Evolutionary conservation across 2,888 invertebrate species (phyloP).

Genomic region (Liodrosophila aerea): DNA sequence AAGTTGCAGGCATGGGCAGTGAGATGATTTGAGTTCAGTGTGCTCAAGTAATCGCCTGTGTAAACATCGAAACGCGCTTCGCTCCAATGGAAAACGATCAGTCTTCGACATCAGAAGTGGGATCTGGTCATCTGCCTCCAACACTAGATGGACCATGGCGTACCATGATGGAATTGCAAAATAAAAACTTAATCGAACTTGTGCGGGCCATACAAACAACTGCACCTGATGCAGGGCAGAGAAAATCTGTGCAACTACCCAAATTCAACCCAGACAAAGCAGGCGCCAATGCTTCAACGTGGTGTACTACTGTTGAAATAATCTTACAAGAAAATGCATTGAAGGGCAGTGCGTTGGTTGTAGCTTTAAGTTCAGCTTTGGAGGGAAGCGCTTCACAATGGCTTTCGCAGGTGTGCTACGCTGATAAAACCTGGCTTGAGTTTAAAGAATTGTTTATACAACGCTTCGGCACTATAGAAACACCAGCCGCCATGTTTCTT

Average conservation of each 20-base stretch:
- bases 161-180: too few relatives aligned
- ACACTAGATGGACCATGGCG: too few relatives aligned
- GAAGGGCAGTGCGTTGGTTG: slow-evolving; percentile 15
- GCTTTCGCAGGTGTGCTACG: slow-evolving; percentile 23
- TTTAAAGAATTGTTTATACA: slow-evolving; percentile 24
- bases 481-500: slow-evolving; percentile 24
- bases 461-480: slow-evolving; percentile 21
- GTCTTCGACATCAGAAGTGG: too few relatives aligned
- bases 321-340: slow-evolving; percentile 21
- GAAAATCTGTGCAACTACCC: slow-evolving; percentile 14
- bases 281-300: slow-evolving; percentile 22
- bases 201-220: not conserved
- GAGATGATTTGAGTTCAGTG: too few relatives aligned
- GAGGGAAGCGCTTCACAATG: slow-evolving; percentile 15
- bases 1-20: too few relatives aligned
- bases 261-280: slow-evolving; percentile 21
- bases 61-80: too few relatives aligned
- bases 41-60: too few relatives aligned
- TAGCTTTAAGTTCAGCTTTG: slow-evolving; percentile 18
- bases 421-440: slow-evolving; percentile 21
- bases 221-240: slow-evolving; percentile 4
- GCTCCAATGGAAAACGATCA: too few relatives aligned
- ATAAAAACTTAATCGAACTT: not conserved
- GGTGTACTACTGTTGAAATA: slow-evolving; percentile 23
- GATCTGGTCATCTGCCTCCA: too few relatives aligned